A percentile compares a stretch with the other conserved stretches of the same genome.
Conservation (phyloP, 2,113 vertebrate genomes). For the Gnathonemus echidnorhynchus region DNA sequence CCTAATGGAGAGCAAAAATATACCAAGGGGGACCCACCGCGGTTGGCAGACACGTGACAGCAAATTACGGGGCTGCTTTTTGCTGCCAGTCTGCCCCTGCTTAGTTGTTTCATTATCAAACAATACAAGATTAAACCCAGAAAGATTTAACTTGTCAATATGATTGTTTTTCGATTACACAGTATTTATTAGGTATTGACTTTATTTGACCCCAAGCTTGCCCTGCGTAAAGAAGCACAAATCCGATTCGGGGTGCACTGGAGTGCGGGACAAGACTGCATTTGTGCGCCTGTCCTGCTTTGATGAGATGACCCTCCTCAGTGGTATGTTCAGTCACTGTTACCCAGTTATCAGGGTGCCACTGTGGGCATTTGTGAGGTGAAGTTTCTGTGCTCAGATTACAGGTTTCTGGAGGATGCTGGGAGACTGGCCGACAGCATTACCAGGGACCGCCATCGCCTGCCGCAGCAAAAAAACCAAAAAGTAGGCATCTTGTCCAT, state of each 20-base stretch:
- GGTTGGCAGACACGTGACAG: no score
- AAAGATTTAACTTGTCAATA: not conserved
- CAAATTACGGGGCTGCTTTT: not conserved
- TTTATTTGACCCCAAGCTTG: slow-evolving; percentile 59
- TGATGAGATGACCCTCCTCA: slow-evolving; percentile 81
- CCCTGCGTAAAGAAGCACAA: slow-evolving; percentile 89
- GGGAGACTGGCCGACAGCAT: slow-evolving; percentile 76
- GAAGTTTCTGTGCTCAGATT: slow-evolving; percentile 66
- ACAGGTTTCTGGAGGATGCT: slow-evolving; percentile 88
- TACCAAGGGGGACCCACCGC: not conserved
- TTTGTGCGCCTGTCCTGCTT: slow-evolving; percentile 76
- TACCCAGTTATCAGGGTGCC: not conserved
- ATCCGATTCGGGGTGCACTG: slow-evolving; percentile 67
- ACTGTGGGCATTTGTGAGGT: not conserved
- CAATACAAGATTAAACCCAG: not conserved
- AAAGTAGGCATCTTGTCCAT: not conserved
- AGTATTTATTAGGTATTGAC: not conserved
- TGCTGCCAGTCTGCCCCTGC: not conserved
- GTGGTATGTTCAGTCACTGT: slow-evolving; percentile 60
- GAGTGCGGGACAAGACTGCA: slow-evolving; percentile 78
- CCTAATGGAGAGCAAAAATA: not conserved
- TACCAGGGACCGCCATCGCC: slow-evolving; percentile 60
- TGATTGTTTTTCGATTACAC: not conserved
- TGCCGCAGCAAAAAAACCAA: not conserved
- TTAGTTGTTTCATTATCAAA: not conserved